Base-by-base conservation (phyloP, 2,888 invertebrate species). In the Mythimna loreyi region DNA sequence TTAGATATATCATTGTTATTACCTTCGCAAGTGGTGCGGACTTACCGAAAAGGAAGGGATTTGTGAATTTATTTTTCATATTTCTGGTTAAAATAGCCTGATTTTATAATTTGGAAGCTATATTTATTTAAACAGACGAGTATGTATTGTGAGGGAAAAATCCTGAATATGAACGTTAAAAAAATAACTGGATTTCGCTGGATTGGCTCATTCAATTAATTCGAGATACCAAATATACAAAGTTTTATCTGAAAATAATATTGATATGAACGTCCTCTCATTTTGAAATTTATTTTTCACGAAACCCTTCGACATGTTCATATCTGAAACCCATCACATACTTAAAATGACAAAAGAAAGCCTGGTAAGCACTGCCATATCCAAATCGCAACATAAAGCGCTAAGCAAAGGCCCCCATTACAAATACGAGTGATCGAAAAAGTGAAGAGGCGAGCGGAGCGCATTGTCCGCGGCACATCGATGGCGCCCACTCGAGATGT, bases 391-490 rank as follows among this genome's bases (percentile, higher is more conserved):
- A 72, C 69, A 67, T 69, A 71, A 83, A 64, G 67, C 52, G 80
- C 64, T 72, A 83, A 73, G 83, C 80, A 77, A 83, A 85, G 72
- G 64, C 74, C 68, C 65, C 81, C 81, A 81, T 81, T 73, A 82
- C 78, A 85, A 78, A 85, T 75, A 85, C 70, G 82, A 81, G 80
- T 72, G 81, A 76, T 79, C 75, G 73, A 83, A 81, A 83, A 83
- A 82, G 67, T 75, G 58, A 59, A 80, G 85, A 75, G 73, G 65
- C 28, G 65, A 76, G 71, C 74, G 73, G 49, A 61, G 77, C 73
- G 72, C 79, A 82, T 85, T 85, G 85, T 85, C 85, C 82, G 73
- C 67, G 61, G 56, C 74, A 78, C 83, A 78, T 79, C 80, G 86
- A 84, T 78, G 85, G 86, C 69, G 78, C 72, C 64, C 80, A 84